These are phyloP conservation scores for Cottoperca gobio DNA, from an alignment of 2,797 vertebrate genomes.

Conservation along the genomic window DNA sequence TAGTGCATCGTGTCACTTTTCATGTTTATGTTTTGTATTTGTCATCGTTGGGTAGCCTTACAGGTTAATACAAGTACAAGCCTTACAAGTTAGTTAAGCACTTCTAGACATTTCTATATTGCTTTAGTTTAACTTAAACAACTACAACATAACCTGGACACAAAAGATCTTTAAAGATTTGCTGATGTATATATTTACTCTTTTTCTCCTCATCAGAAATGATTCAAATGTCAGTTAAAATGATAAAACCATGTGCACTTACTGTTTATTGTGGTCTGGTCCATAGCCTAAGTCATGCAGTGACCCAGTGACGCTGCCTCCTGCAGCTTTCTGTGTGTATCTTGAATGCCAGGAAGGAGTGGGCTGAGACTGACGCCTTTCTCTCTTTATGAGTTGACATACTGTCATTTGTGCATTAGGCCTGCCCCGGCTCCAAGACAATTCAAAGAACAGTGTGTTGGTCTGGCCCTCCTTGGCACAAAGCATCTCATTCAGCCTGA, in stretches of 20 bases:
- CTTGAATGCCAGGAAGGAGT: constrained; percentile 61
- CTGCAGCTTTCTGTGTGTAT: constrained; percentile 33
- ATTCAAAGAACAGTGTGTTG: constrained; percentile 77
- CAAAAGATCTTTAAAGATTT: not conserved
- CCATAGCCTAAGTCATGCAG: not conserved
- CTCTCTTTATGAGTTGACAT: constrained; percentile 68
- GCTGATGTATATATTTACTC: not conserved
- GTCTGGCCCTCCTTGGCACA: constrained; percentile 47
- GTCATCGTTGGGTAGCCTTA: no score
- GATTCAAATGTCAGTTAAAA: not conserved
- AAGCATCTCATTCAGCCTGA: constrained; percentile 64
- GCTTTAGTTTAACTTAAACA: no score
- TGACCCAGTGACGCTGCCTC: constrained; percentile 17
- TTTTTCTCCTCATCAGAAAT: not conserved
- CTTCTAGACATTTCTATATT: no score
- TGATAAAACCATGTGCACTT: constrained; percentile 14
- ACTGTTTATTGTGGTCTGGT: constrained; percentile 8
- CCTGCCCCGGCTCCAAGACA: constrained; percentile 66
- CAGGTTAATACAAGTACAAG: no score
- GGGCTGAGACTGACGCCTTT: constrained; percentile 55
- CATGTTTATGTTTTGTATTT: no score
- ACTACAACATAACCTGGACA: no score
- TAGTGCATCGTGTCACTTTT: no score
- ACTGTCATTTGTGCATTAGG: constrained; percentile 66
- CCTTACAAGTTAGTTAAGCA: no score